phyloP scores from a whole-genome alignment of 1,140 invertebrate species.

The Phymorhynchus buccinoides region DNA sequence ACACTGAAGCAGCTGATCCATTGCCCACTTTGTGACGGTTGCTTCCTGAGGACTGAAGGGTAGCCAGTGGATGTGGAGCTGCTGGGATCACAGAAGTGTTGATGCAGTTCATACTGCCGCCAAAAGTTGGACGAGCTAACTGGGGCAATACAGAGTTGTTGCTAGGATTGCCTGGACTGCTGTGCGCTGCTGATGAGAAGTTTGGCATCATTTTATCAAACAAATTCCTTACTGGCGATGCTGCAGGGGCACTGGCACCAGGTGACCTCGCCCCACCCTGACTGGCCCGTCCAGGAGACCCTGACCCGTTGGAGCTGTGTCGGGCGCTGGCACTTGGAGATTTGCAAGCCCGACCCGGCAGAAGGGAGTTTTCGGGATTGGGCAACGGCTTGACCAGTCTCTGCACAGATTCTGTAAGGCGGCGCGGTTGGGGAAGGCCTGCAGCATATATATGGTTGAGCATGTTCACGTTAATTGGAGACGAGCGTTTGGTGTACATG shows the following conservation, averaged over 20 bases:
- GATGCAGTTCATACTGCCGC: not conserved
- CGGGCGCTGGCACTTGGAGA: conserved; percentile 50
- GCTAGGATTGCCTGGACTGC: not conserved
- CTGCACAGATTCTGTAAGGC: conserved; percentile 58
- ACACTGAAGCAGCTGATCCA: not conserved
- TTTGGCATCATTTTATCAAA: conserved; percentile 16
- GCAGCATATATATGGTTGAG: conserved; percentile 58
- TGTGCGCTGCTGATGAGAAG: not conserved
- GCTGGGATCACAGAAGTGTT: conserved; percentile 13
- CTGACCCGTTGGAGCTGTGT: conserved; percentile 41
- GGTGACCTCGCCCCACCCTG: conserved; percentile 51
- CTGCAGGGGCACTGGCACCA: conserved; percentile 36
- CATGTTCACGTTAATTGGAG: conserved; percentile 56
- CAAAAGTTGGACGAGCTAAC: not conserved
- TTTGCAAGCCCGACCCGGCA: conserved; percentile 48
- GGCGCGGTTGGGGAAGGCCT: conserved; percentile 52
- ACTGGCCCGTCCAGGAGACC: conserved; percentile 40
- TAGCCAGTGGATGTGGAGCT: conserved; percentile 9
- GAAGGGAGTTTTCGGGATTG: conserved; percentile 47
- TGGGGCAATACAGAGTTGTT: not conserved
- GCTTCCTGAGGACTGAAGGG: not conserved
- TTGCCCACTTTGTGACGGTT: not conserved
- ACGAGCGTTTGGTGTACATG: conserved; percentile 56
- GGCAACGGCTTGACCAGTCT: conserved; percentile 55
- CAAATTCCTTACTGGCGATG: conserved; percentile 6